Conservation (phyloP, 2,113 vertebrate genomes). For the Eurypyga helias region DNA sequence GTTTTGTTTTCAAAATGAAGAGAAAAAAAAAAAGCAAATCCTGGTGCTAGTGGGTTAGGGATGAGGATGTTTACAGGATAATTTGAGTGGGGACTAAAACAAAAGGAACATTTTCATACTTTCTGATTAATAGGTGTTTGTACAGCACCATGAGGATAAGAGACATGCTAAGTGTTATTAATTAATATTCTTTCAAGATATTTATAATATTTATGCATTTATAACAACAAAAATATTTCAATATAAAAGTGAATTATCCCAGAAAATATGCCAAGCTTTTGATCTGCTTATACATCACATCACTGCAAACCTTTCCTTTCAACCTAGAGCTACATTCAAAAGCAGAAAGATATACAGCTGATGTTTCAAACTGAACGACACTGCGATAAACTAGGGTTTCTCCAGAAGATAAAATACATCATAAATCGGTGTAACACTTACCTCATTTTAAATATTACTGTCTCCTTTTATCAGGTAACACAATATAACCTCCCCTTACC, state of each 20-base stretch:
- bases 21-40: not conserved
- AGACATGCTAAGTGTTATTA: conserved; percentile 39
- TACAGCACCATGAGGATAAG: not conserved
- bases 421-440: conserved; percentile 89
- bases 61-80: conserved; percentile 24
- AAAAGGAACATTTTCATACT: conserved; percentile 13
- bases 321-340: conserved; percentile 74
- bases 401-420: conserved; percentile 82
- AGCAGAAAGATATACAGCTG: conserved; percentile 81
- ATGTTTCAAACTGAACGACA: conserved; percentile 80
- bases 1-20: not conserved
- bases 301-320: conserved; percentile 77
- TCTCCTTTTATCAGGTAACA: conserved; percentile 89
- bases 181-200: conserved; percentile 41
- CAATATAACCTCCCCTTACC: conserved; percentile 83
- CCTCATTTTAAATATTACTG: conserved; percentile 89
- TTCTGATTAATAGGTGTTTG: conserved; percentile 47
- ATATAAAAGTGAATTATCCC: conserved; percentile 70
- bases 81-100: conserved; percentile 25
- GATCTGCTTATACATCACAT: conserved; percentile 78
- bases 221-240: conserved; percentile 74
- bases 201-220: conserved; percentile 67
- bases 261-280: conserved; percentile 78
- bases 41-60: not conserved
- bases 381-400: conserved; percentile 80